Conservation (phyloP, 2,888 invertebrate genomes). For the Chloromyia formosa region DNA sequence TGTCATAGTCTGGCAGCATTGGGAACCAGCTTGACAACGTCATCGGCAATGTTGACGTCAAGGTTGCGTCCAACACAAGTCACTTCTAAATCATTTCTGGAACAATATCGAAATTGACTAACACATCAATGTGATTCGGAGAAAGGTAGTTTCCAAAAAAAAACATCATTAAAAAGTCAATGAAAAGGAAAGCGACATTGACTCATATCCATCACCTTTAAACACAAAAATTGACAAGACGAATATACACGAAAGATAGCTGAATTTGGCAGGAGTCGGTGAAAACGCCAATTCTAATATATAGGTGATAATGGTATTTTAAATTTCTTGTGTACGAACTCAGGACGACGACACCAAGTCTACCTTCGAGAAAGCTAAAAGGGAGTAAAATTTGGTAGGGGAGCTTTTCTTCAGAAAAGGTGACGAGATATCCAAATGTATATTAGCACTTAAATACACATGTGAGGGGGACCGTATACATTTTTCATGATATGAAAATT, state of each 20-base stretch:
- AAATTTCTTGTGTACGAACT: conserved; percentile 20
- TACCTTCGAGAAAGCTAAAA: conserved; percentile 9
- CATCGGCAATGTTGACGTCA: neutral
- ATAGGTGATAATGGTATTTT: conserved; percentile 21
- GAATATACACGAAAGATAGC: conserved; percentile 3
- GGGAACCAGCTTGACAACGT: neutral
- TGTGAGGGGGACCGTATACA: too few relatives aligned
- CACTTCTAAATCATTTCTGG: conserved; percentile 40
- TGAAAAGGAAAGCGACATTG: conserved; percentile 9
- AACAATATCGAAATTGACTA: neutral
- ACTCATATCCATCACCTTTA: neutral
- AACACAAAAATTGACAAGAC: conserved; percentile 1
- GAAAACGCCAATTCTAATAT: conserved; percentile 25
- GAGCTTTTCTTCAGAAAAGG: neutral
- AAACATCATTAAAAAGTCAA: neutral
- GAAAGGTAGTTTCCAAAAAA: neutral
- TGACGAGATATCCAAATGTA: neutral
- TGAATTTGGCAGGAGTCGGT: neutral
- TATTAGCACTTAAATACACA: neutral
- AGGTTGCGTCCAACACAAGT: conserved; percentile 11
- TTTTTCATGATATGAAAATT: conserved; percentile 28
- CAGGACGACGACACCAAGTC: neutral
- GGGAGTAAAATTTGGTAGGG: neutral
- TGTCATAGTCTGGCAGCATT: too few relatives aligned
- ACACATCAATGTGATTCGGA: too few relatives aligned